Base-by-base conservation (phyloP, 2,113 vertebrate species). In the Psilopsiagon aymara region DNA sequence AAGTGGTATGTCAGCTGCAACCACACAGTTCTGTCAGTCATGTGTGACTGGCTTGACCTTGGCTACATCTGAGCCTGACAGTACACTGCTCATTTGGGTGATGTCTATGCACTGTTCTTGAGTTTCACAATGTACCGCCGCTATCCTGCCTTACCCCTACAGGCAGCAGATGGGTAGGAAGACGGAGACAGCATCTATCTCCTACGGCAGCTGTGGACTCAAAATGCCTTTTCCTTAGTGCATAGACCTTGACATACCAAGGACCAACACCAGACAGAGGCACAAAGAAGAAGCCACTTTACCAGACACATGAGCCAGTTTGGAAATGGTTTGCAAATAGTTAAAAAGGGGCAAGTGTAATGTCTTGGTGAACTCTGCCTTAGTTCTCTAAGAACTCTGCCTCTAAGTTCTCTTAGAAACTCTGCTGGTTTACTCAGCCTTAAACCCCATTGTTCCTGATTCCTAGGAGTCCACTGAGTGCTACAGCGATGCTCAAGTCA, bases 51-150 rank as follows among this genome's bases (percentile, higher is more conserved):
- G 17, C 8, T 57, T 62, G 25, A 80, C 46, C 78, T 67, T 9
- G 13, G 10, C 67, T 24, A 16, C 81, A 70, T 10, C 64, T 28
- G 41, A 20, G 16, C 17, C 31, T 53, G 67, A 80, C 55, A n/a
- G 55, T 1, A 23, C 55, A 23, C 5, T 19, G 55, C 5, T 49
- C 19, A 1, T 47, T 17, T 11, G 7, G 41, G 9, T 83, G 37
- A 10, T 4, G 2, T 55, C 24, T 80, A 9, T 2, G 5, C n/a
- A 3, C 27, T 1, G 21, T 0, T 0, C 17, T 9, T 14, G 29
- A 53, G 64, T 11, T 39, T 37, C 1, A 1, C 23, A 25, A 51
- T 29, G 47, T 9, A 8, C 14, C 24, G 10, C 68, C 0, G 0
- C 21, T 41, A 19, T 12, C 60, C 33, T 25, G 52, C n/a, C 17